Evolutionary conservation across 1,140 invertebrate genomes (phyloP).

Genomic region (Heliconius hewitsoni): DNA sequence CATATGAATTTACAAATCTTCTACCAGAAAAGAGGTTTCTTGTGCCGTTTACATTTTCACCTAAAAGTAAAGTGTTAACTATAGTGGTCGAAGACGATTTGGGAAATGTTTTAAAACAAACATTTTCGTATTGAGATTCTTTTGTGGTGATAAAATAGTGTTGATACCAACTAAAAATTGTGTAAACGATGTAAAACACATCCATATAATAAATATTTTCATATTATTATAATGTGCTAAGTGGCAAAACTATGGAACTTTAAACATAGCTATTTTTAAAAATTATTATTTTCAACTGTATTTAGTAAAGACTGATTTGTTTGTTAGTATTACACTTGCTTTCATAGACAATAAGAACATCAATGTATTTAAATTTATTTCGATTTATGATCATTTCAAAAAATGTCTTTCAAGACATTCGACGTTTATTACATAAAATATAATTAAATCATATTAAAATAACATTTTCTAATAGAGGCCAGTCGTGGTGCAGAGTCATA

Average conservation of each 20-base stretch:
- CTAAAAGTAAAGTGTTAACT: conserved; percentile 75
- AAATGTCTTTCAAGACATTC: background rate
- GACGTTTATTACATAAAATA: background rate
- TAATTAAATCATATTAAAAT: background rate
- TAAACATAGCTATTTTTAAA: background rate
- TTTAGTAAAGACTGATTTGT: conserved; percentile 10
- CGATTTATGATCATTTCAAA: background rate
- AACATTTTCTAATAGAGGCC: too few species aligned
- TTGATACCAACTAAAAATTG: background rate
- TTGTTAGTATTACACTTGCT: background rate
- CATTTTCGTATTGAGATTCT: conserved; percentile 69
- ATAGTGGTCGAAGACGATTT: conserved; percentile 82
- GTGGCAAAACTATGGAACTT: background rate
- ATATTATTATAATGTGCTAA: background rate
- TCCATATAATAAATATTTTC: background rate
- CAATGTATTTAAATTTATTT: background rate
- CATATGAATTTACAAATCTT: conserved; percentile 84
- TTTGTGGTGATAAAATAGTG: conserved; percentile 8
- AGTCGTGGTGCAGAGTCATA: too few species aligned
- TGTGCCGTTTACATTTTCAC: conserved; percentile 79
- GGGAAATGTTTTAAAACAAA: conserved; percentile 82
- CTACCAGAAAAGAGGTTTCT: conserved; percentile 82
- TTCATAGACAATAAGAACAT: background rate
- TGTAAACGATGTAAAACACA: background rate
- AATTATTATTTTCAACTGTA: background rate